Conservation (phyloP, 2,113 vertebrate species). For the Dinomys branickii region DNA sequence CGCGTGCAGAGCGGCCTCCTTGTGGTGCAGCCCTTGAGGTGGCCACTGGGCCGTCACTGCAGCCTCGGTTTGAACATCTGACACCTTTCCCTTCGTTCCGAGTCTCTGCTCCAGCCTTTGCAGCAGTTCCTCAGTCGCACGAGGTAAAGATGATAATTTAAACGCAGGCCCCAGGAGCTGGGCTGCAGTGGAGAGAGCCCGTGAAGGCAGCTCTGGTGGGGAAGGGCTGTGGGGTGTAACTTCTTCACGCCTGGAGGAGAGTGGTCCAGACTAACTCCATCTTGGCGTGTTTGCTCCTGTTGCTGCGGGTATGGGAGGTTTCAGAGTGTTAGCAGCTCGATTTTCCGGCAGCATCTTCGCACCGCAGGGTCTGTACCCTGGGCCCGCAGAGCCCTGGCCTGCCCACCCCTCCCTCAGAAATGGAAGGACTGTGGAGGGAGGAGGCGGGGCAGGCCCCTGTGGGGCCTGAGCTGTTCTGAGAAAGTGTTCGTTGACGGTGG, state of each 20-base stretch:
- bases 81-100: conserved; percentile 31
- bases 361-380: background rate
- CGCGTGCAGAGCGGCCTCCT: background rate
- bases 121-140: conserved; percentile 50
- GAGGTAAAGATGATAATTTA: conserved; percentile 70
- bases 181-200: conserved; percentile 63
- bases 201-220: background rate
- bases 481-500: conserved; percentile 71
- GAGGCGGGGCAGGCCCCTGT: background rate
- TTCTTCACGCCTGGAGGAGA: conserved; percentile 60
- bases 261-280: conserved; percentile 54
- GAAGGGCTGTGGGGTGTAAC: conserved; percentile 34
- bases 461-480: conserved; percentile 68
- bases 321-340: background rate
- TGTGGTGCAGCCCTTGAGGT: conserved; percentile 45
- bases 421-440: conserved; percentile 50
- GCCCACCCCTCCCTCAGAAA: conserved; percentile 60
- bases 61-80: background rate
- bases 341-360: background rate
- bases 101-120: conserved; percentile 49
- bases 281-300: conserved; percentile 63
- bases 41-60: conserved; percentile 45
- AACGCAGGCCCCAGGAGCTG: conserved; percentile 69
- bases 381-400: background rate
- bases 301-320: conserved; percentile 48